phyloP scores from a whole-genome alignment of 2,113 vertebrate species.

The Nerophis ophidion region DNA sequence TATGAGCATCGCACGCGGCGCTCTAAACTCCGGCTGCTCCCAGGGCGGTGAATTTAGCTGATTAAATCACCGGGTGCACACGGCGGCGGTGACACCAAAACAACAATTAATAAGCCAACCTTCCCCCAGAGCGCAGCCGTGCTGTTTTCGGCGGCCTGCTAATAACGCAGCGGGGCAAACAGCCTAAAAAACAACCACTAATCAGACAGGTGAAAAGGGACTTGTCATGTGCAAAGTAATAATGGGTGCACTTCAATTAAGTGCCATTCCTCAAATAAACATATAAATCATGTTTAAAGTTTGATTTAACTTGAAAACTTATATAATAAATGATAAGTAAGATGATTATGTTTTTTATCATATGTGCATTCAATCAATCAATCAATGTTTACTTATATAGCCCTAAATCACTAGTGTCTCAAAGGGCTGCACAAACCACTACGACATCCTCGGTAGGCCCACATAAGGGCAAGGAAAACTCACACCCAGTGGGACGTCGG shows the following conservation, averaged over 20 bases:
- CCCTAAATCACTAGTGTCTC: too few relatives aligned
- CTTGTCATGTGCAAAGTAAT: slow-evolving; percentile 36
- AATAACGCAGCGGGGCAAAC: slow-evolving; percentile 74
- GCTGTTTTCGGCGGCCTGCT: slow-evolving; percentile 73
- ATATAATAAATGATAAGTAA: too few relatives aligned
- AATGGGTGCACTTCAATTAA: not conserved
- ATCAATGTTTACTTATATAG: too few relatives aligned
- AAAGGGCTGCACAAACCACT: too few relatives aligned
- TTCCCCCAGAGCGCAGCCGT: slow-evolving; percentile 50
- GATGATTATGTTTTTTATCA: too few relatives aligned
- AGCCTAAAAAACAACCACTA: slow-evolving; percentile 52
- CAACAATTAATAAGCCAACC: slow-evolving; percentile 78
- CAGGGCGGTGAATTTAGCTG: slow-evolving; percentile 73
- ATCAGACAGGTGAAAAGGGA: slow-evolving; percentile 71
- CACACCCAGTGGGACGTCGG: too few relatives aligned
- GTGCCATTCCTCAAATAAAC: too few relatives aligned
- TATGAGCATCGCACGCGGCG: slow-evolving; percentile 54
- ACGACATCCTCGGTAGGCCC: too few relatives aligned
- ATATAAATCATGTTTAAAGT: too few relatives aligned
- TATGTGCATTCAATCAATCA: too few relatives aligned
- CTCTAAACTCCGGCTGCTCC: slow-evolving; percentile 47
- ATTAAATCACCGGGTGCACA: slow-evolving; percentile 78
- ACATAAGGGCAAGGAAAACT: too few relatives aligned
- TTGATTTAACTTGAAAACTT: too few relatives aligned
- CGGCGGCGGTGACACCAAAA: slow-evolving; percentile 73